Evolutionary conservation across 2,797 vertebrate species (phyloP), one percentile per base, ranked within the genome.

Genomic region (Crossoptilon crossoptilon): DNA sequence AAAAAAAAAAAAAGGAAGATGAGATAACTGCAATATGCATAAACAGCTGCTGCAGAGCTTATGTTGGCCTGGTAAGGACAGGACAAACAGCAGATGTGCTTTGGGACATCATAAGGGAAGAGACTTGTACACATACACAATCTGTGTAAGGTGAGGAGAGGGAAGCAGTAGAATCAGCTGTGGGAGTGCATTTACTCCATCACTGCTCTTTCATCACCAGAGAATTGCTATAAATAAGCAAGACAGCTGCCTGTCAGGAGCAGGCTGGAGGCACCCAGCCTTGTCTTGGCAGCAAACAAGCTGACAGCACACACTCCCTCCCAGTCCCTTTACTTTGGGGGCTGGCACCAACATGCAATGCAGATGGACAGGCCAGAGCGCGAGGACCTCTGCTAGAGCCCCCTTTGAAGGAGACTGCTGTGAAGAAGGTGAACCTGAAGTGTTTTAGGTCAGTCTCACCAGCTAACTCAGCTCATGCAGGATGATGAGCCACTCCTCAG

Each of bases 241-340:
- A 84, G 86, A 84, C 85, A 91, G 88, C 82, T 91, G 88, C 53
- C 74, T 91, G 88, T 56, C 66, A 87, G 56, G 78, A 73, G 22
- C 14, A 66, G 51, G 46, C 46, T 14, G 9, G 56, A 89, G 53
- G 27, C 74, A 79, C 41, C n/a, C 82, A 80, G 86, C 16, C 35
- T 77, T 64, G 73, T 56, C 66, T 72, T 66, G 88, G 88, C 88
- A 91, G 82, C 66, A 69, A 33, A 56, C 16, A 1, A 46, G 64
- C 66, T 35, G 49, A 73, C 66, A 76, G 56, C 70, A 89, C 78
- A 63, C 2, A 0, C 78, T 87, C 55, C 78, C 73, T 90, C 91
- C 69, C 69, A 79, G 81, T 63, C 43, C 7, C 24, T 69, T 58
- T 67, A 77, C 59, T 33, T 85, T n/a, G 74, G 59, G 55, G 31